These are phyloP conservation scores for Montipora capitata DNA, from an alignment of 92 coral and sea anemone species.

Conservation along the genomic window DNA sequence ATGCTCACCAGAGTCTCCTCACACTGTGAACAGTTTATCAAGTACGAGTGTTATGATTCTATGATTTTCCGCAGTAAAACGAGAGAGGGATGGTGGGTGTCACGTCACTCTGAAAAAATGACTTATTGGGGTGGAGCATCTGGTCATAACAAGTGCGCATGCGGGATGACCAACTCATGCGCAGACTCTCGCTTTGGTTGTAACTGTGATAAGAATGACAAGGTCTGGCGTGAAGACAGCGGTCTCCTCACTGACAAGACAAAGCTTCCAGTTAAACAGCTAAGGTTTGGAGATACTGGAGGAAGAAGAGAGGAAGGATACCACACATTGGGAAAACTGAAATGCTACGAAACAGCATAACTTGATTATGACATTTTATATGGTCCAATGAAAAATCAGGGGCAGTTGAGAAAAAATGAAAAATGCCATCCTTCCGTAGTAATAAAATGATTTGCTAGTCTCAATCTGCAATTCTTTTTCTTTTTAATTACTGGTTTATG, in stretches of 20 bases:
- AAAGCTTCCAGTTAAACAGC: too few relatives aligned
- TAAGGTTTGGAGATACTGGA: too few relatives aligned
- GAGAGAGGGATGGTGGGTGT: constrained; percentile 33
- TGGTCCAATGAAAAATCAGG: too few relatives aligned
- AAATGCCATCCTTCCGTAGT: too few relatives aligned
- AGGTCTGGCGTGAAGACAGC: constrained; percentile 47
- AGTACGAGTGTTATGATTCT: neutral
- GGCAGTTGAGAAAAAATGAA: too few relatives aligned
- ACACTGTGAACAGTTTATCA: neutral
- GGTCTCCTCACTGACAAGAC: constrained; percentile 56
- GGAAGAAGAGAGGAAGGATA: rapidly evolving
- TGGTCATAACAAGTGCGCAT: constrained; percentile 58
- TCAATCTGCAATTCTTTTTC: too few relatives aligned
- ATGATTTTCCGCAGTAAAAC: neutral
- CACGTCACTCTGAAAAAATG: constrained; percentile 12
- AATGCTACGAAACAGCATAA: too few relatives aligned
- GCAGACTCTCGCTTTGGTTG: constrained; percentile 11
- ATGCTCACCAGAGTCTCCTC: neutral
- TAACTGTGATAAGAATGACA: constrained; percentile 60
- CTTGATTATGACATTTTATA: too few relatives aligned
- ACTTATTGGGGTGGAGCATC: constrained; percentile 35
- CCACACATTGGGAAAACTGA: too few relatives aligned
- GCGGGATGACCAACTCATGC: constrained; percentile 75
- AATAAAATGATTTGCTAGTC: too few relatives aligned
- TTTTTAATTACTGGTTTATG: too few relatives aligned